phyloP scores from a whole-genome alignment of 2,113 vertebrate species.

The Tringa solitaria region DNA sequence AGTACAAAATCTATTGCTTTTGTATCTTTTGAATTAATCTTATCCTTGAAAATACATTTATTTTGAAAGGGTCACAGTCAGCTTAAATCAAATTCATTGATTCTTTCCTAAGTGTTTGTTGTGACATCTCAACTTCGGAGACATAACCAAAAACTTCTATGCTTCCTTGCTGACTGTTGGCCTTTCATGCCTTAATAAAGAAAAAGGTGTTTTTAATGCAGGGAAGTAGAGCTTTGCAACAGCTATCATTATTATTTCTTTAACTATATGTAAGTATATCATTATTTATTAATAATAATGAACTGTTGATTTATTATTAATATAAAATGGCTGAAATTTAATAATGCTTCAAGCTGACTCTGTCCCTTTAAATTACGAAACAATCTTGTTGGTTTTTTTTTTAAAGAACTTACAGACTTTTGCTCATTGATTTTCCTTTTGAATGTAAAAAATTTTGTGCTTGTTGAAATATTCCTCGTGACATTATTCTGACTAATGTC shows the following conservation, averaged over 20 bases:
- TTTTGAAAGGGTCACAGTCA: conserved; percentile 13
- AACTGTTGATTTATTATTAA: neutral
- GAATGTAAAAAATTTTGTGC: neutral
- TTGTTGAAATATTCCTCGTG: neutral
- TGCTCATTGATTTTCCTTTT: neutral
- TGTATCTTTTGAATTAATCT: conserved; percentile 52
- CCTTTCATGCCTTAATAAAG: neutral
- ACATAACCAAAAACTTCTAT: neutral
- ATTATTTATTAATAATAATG: neutral
- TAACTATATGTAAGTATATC: neutral
- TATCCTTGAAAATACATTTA: conserved; percentile 12
- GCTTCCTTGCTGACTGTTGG: neutral
- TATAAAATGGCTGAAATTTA: neutral
- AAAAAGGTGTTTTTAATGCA: neutral
- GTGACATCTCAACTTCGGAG: neutral
- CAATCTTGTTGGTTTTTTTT: neutral
- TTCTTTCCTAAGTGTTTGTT: neutral
- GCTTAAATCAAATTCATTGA: neutral
- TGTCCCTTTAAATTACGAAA: neutral
- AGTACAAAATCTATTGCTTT: conserved; percentile 75
- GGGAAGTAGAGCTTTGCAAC: neutral
- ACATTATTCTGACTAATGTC: neutral
- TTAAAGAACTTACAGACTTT: neutral
- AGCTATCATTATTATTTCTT: neutral
- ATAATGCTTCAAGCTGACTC: conserved; percentile 8